Evolutionary conservation across 1,140 invertebrate species (phyloP), one percentile per base, ranked within the genome.

Genomic region (Oedothorax gibbosus): DNA sequence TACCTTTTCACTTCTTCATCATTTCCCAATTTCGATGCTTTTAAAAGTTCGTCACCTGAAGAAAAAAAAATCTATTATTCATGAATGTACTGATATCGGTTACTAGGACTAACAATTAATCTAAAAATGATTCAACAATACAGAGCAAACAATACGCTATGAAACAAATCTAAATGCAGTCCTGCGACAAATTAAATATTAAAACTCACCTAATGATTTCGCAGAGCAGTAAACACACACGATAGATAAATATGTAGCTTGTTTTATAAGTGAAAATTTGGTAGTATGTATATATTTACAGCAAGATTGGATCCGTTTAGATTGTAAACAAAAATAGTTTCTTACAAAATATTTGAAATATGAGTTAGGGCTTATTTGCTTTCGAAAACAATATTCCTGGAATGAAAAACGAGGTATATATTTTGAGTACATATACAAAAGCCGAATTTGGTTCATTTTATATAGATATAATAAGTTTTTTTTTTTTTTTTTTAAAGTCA

Each of bases 21-120:
- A 88, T 93, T 91, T 62, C 93, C 94, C 89, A 91, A 90, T 87
- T 93, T 92, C 10, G 92, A 93, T 76, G 93, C 93, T 87, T 91
- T 90, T 86, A 94, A 93, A 86, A 94, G 92, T 84, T 90, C 89
- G 88, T 92, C 93, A 80, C 92, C 93, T 93, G 88, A 65, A 90
- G 90, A 83, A 88, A 15, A 49, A 15, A 56, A 6, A 50, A 18
- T 64, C 50, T 11, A 11, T 65, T 4, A 51, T 11, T n/a, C 15
- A 77, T 10, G 21, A 68, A 35, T 49, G 6, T 50, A 21, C 21
- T 68, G 15, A 68, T 8, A 20, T 35, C 12, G 2, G 50, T 15
- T 6, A 69, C 11, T 8, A 14, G 51, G 2, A 7, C 8, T 21
- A 14, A 4, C 15, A 12, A 10, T 9, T 7, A n/a, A 11, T 7